phyloP scores from a whole-genome alignment of 2,113 vertebrate genomes.

The Festucalex cinctus region DNA sequence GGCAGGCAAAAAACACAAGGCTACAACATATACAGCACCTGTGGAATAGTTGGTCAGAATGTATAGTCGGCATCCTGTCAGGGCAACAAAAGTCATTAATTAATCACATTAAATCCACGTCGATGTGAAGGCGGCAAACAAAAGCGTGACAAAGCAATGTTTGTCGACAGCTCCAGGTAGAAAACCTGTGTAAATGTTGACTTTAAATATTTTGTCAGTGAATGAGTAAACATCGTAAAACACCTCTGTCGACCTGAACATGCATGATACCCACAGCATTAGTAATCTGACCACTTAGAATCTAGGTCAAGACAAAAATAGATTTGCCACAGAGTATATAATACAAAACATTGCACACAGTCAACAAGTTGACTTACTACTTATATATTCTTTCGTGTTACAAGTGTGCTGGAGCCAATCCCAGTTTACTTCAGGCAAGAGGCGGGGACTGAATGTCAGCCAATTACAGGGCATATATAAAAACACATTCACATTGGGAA shows the following conservation, averaged over 20 bases:
- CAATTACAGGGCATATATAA: not conserved
- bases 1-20: slow-evolving; percentile 39
- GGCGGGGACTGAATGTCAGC: not conserved
- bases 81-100: slow-evolving; percentile 46
- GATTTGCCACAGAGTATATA: not conserved
- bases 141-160: not conserved
- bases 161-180: not conserved
- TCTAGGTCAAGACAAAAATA: not conserved
- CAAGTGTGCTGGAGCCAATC: not conserved
- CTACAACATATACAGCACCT: slow-evolving; percentile 59
- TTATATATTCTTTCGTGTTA: not conserved
- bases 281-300: not conserved
- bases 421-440: not conserved
- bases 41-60: slow-evolving; percentile 39
- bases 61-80: slow-evolving; percentile 55
- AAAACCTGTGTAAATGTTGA: not conserved
- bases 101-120: slow-evolving; percentile 7
- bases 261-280: not conserved
- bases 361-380: no score
- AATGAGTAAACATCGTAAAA: not conserved
- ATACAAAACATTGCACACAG: not conserved
- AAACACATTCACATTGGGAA: no score
- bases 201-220: not conserved
- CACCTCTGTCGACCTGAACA: not conserved
- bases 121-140: not conserved